Evolutionary conservation across 2,797 vertebrate species (phyloP), one percentile per base, ranked within the genome.

Genomic region (Phrynocephalus vlangalii): DNA sequence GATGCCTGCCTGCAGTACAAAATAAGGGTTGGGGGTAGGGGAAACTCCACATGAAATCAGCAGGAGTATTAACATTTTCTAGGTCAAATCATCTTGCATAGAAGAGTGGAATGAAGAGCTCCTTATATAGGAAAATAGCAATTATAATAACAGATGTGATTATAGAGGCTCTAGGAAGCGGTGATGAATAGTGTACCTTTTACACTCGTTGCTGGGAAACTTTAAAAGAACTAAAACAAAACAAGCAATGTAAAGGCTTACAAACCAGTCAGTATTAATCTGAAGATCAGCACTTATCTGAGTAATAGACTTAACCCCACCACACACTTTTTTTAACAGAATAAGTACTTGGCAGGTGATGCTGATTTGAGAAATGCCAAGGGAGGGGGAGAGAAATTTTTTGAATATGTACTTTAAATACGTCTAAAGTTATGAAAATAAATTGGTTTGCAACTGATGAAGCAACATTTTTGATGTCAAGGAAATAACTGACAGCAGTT

Each of bases 111-210:
- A 13, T 2, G 78, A 92, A 90, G 86, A 89, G 52, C 26, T 91
- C 92, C 94, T 91, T 77, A 67, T 33, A 88, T 71, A 93, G 92
- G 84, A 93, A 92, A 92, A 95, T 92, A 93, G 89, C 95, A 95
- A 96, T 96, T 95, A 97, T 93, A 93, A 89, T 95, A 95, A 96
- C 94, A 96, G 94, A 96, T 96, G 92, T 92, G 86, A 90, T 93
- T 94, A 87, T 78, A 86, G 24, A 66, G 89, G 91, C 91, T 93
- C 87, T 84, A 84, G 90, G 1, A 86, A 95, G 94, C 87, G 86
- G 26, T 89, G 79, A 92, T 96, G 96, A 96, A 96, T 96, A 95
- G 96, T 94, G 91, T 91, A 90, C 91, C 93, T 94, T 95, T 95
- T 95, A 93, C 91, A 92, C 75, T 92, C 90, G 91, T 93, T 81